phyloP scores from a whole-genome alignment of 2,888 invertebrate species.

The Pseudeuparius sepicola region DNA sequence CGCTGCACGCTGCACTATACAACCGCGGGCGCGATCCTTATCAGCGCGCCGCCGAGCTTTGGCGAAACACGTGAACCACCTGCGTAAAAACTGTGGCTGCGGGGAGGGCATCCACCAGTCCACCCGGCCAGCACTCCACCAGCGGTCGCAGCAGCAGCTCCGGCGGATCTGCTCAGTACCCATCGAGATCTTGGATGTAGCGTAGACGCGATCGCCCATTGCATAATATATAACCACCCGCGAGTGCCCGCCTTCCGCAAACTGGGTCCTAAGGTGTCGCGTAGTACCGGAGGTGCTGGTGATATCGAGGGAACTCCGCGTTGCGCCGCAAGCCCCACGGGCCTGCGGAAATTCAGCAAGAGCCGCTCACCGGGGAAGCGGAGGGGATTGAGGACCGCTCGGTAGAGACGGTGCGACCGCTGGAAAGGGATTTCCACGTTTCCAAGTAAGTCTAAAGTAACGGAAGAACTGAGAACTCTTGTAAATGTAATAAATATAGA shows the following conservation, averaged over 20 bases:
- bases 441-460: conserved; percentile 23
- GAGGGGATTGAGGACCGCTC: conserved; percentile 14
- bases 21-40: too few species aligned
- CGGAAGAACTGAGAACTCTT: too few species aligned
- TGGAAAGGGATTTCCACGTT: conserved; percentile 18
- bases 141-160: too few species aligned
- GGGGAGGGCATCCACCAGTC: conserved; percentile 29
- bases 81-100: conserved; percentile 30
- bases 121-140: conserved; percentile 25
- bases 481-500: too few species aligned
- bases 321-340: conserved; percentile 18
- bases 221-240: too few species aligned
- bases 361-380: conserved; percentile 23
- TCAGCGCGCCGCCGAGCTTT: too few species aligned
- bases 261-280: conserved; percentile 23
- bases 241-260: conserved; percentile 18
- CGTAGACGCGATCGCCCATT: conserved; percentile 15
- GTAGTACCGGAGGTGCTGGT: conserved; percentile 20
- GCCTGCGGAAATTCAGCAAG: conserved; percentile 21
- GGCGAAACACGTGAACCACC: conserved; percentile 31
- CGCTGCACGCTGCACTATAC: too few species aligned
- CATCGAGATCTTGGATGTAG: conserved; percentile 28
- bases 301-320: conserved; percentile 21
- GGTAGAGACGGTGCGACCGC: conserved; percentile 11
- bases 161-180: conserved; percentile 28